Evolutionary conservation across 2,797 vertebrate genomes (phyloP).

Genomic region (Cuniculus paca): DNA sequence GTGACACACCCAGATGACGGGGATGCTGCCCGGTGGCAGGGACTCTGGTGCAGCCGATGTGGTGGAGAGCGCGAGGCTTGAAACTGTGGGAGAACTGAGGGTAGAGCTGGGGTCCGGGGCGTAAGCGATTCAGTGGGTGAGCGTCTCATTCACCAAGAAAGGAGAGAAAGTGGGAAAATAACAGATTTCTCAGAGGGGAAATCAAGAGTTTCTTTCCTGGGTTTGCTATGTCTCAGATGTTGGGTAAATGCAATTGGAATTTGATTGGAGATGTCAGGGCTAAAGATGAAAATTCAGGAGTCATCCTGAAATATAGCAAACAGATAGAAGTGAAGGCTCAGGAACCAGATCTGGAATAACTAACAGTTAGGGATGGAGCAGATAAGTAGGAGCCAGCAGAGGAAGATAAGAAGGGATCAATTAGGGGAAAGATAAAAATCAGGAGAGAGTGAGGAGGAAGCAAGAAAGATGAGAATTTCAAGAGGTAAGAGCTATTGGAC

Average conservation of each 20-base stretch:
- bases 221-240: background rate
- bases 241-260: background rate
- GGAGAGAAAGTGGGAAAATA: background rate
- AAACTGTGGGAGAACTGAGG: background rate
- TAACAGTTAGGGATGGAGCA: background rate
- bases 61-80: background rate
- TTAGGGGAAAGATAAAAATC: background rate
- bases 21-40: background rate
- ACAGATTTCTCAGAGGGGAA: background rate
- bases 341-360: no score
- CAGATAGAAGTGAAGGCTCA: background rate
- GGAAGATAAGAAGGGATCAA: background rate
- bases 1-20: background rate
- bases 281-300: background rate
- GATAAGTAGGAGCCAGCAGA: background rate
- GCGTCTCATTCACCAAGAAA: background rate
- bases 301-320: background rate
- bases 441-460: background rate
- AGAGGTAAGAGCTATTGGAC: no score
- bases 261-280: background rate
- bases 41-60: background rate
- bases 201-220: background rate
- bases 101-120: background rate
- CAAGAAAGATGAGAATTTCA: background rate
- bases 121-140: background rate